Evolutionary conservation across 2,113 vertebrate species (phyloP).

Genomic region (Crotalus tigris): DNA sequence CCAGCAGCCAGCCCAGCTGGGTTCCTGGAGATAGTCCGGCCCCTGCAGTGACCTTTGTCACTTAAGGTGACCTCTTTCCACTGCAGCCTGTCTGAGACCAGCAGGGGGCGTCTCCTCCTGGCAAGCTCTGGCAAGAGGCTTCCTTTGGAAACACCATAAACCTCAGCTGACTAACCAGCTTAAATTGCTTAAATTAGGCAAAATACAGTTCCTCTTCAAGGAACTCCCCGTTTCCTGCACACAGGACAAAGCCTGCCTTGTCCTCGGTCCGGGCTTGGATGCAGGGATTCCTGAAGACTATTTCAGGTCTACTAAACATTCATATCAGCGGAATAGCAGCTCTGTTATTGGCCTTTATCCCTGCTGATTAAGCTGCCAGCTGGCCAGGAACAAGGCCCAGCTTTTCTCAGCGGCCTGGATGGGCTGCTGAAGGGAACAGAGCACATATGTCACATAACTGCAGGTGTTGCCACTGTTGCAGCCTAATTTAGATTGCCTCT

Average conservation of each 20-base stretch:
- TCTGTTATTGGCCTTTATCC: slow-evolving; percentile 38
- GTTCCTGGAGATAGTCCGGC: neutral
- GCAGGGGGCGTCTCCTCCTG: neutral
- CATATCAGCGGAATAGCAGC: slow-evolving; percentile 39
- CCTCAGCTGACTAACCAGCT: slow-evolving; percentile 20
- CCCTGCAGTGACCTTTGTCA: slow-evolving; percentile 3
- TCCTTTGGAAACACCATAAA: slow-evolving; percentile 38
- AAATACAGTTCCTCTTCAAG: slow-evolving; percentile 18
- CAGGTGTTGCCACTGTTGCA: neutral
- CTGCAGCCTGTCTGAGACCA: neutral
- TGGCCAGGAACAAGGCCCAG: neutral
- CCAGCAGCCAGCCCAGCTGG: neutral
- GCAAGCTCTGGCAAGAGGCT: neutral
- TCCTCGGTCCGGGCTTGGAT: slow-evolving; percentile 43
- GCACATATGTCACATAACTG: neutral
- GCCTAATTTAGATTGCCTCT: neutral
- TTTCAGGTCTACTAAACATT: slow-evolving; percentile 56
- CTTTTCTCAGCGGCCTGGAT: neutral
- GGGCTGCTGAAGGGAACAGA: neutral
- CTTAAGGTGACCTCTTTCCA: slow-evolving; percentile 22
- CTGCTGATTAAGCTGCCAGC: neutral
- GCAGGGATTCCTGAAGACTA: slow-evolving; percentile 35
- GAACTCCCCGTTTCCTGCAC: slow-evolving; percentile 63
- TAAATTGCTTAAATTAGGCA: slow-evolving; percentile 27
- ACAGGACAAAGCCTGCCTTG: slow-evolving; percentile 55